Evolutionary conservation across 2,888 invertebrate genomes (phyloP), one percentile per base, ranked within the genome.

Genomic region (Anoncus sp.): DNA sequence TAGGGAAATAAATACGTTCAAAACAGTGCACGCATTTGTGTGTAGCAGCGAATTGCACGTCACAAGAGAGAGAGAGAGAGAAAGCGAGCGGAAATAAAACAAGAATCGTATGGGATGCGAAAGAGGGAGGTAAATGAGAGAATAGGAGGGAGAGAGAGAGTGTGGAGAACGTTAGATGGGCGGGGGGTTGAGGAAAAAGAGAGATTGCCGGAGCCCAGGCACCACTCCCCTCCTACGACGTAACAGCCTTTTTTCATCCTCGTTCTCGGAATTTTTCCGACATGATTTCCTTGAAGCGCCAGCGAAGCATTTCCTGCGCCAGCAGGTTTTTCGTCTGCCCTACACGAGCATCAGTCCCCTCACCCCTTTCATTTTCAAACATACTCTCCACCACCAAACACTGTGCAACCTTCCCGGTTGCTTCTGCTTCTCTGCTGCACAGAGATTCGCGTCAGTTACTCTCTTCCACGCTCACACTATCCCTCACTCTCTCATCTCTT

Each of bases 311-410:
- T 87, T 85, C 86, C 87, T 87, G 81, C 86, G 86, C 87, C 85
- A 89, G 90, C 88, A 88, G 86, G 84, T 88, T 90, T 90, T 88
- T 83, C 83, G 85, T 83, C 81, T 84, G 85, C 78, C 47, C 71
- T 67, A 67, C 75, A 71, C 70, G 66, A 70, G 71, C 71, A 43
- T 57, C 35, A 31, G 14, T 14, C 53, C 60, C 53, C 31, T n/a
- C 43, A 47, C 38, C 40, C 27, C 16, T 18, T 20, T 31, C 18
- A 20, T 31, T 45, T 67, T 45, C 55, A 67, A 43, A 55, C 45
- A 1, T 27, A 2, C 45, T 43, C 57, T 24, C 31, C n/a, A n/a
- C 49, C 60, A 40, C 63, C 47, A 24, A 53, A 47, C 55, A 62
- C 45, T 16, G 38, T 70, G 49, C 63, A 59, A 57, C 57, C 65